Base-by-base conservation (phyloP, 64 coral and sea anemone genomes). In the Stichodactyla helianthus region DNA sequence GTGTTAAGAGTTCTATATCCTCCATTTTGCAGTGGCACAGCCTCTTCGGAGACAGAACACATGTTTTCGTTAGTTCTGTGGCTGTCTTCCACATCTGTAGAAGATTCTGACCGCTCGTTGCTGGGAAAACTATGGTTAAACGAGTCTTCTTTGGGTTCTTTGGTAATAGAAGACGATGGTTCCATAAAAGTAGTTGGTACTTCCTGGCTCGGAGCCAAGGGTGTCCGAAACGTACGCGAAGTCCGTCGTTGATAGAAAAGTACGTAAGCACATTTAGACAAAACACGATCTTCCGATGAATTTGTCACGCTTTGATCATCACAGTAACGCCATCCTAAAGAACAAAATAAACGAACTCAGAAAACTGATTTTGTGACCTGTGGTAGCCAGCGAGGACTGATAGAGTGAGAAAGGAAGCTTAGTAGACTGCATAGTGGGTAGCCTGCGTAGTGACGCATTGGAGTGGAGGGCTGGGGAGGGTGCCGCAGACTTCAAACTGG, bases 181-280 rank as follows among this genome's bases (percentile, higher is more conserved):
- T 74, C 12, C 12, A 23, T 23, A 12, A 74, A 74, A 14, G 68
- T 31, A 74, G 68, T 31, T 27, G n/a, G 68, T 31, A 31, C 22
- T 23, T n/a, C n/a, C 11, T 74, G 68, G 22, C 55, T 58, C 14
- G 67, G 25, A 22, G 67, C 67, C 19, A 71, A 22, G 5, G 67
- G 18, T 81, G 52, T 52, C 52, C 78, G 6, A 53, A 28, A 7
- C 8, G 13, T 54, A 53, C 4, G 18, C 35, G 52, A 81, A 52
- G 19, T 28, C 10, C 78, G 77, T 54, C 87, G 86, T 35, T 96
- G 91, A 74, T 96, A 96, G 63, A 96, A 96, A 84, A 96, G 86
- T 50, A 96, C 94, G 26, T 96, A 96, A 12, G 94, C 94, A 84
- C 91, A 96, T 77, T 96, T 96, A 6, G 94, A 96, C 62, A 93